These are phyloP conservation scores for Mus minutoides DNA, from an alignment of 2,797 vertebrate species.

Conservation along the genomic window DNA sequence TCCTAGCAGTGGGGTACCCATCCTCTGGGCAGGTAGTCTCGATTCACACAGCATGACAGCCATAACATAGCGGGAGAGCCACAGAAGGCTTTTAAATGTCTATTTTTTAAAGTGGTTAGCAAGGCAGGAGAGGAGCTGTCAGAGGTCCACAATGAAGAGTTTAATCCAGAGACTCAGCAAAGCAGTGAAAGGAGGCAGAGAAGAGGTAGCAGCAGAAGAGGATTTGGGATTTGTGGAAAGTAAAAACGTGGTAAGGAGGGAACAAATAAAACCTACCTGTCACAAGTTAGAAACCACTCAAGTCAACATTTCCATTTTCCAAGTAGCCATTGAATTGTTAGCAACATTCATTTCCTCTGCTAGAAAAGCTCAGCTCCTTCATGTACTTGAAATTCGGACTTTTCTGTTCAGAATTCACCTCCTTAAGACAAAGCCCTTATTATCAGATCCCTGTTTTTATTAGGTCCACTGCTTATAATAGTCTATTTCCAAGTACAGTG, in stretches of 20 bases:
- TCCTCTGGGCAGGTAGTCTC: conserved; percentile 55
- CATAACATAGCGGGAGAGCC: conserved; percentile 65
- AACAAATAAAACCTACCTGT: not conserved
- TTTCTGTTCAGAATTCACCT: not conserved
- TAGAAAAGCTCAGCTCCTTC: not conserved
- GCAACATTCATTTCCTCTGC: not conserved
- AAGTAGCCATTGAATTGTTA: not conserved
- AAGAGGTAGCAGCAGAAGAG: not conserved
- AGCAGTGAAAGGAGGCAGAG: conserved; percentile 54
- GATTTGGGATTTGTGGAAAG: conserved; percentile 25
- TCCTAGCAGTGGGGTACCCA: not conserved
- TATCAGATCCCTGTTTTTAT: not conserved
- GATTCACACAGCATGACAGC: conserved; percentile 64
- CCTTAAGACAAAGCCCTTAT: not conserved
- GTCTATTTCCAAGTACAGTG: not conserved
- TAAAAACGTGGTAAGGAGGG: not conserved
- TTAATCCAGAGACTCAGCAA: conserved; percentile 59
- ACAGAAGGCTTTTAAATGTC: conserved; percentile 70
- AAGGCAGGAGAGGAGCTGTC: conserved; percentile 68
- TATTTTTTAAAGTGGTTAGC: conserved; percentile 75
- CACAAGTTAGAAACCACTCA: not conserved
- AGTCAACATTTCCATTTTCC: not conserved
- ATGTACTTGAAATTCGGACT: not conserved
- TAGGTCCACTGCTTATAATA: not conserved
- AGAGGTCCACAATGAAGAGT: conserved; percentile 49